These are phyloP conservation scores for Esox masquinongy DNA, from an alignment of 2,797 vertebrate species.

Conservation along the genomic window DNA sequence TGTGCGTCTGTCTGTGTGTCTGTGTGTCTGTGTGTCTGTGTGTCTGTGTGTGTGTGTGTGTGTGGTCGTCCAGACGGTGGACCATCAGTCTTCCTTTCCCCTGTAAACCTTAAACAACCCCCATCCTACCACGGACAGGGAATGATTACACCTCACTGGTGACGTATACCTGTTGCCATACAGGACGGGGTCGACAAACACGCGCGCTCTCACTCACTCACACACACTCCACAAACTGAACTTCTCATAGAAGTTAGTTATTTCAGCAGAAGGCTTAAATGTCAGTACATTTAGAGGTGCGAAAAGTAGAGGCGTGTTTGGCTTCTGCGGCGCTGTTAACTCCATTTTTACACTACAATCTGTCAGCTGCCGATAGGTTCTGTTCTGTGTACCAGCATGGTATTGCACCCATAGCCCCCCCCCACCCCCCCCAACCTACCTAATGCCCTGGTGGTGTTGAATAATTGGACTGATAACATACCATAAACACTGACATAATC, in stretches of 20 bases:
- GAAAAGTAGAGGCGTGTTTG: not conserved
- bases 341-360: not conserved
- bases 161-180: not conserved
- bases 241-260: not conserved
- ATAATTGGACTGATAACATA: not conserved
- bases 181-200: conserved; percentile 6
- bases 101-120: not conserved
- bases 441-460: not conserved
- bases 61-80: not conserved
- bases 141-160: conserved; percentile 12
- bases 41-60: conserved; percentile 5
- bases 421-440: not conserved
- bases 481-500: too few relatives aligned
- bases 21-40: conserved; percentile 10
- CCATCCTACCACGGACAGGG: not conserved
- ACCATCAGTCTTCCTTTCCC: conserved; percentile 2
- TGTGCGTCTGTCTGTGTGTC: not conserved
- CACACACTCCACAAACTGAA: not conserved
- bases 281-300: conserved; percentile 1
- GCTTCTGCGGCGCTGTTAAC: not conserved
- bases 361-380: not conserved
- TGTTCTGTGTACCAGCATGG: not conserved
- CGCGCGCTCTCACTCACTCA: not conserved
- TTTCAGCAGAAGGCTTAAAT: too few relatives aligned
- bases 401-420: too few relatives aligned